Conservation (phyloP, 37 sponge, comb jelly and placozoan genomes). For the Geodia barretti region DNA sequence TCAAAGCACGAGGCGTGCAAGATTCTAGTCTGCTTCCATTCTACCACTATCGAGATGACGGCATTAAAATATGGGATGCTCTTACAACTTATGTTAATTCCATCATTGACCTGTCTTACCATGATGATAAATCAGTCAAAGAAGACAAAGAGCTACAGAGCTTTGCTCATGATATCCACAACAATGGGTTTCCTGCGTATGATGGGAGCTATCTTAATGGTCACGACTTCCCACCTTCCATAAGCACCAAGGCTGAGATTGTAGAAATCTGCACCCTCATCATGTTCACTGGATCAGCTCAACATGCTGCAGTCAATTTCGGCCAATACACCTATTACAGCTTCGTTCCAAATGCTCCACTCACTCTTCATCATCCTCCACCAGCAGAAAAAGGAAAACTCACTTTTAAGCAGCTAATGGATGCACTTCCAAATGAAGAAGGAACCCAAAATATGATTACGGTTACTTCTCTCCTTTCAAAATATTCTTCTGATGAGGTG, state of each 20-base stretch:
- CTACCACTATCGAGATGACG: slow-evolving; percentile 85
- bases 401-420: slow-evolving; percentile 31
- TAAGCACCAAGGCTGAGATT: slow-evolving; percentile 36
- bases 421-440: slow-evolving; percentile 40
- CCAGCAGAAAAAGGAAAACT: slow-evolving; percentile 56
- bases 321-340: slow-evolving; percentile 71
- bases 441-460: background rate
- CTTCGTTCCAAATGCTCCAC: slow-evolving; percentile 79
- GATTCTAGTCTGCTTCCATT: slow-evolving; percentile 48
- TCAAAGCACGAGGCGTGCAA: slow-evolving; percentile 61
- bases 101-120: slow-evolving; percentile 53
- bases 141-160: slow-evolving; percentile 51
- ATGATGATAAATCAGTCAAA: slow-evolving; percentile 46
- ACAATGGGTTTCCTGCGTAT: slow-evolving; percentile 32
- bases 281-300: slow-evolving; percentile 65
- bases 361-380: slow-evolving; percentile 38
- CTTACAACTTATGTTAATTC: slow-evolving; percentile 30
- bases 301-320: slow-evolving; percentile 76
- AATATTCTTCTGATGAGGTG: slow-evolving; percentile 51
- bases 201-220: slow-evolving; percentile 9
- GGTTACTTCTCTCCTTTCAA: slow-evolving; percentile 5
- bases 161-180: slow-evolving; percentile 38
- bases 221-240: slow-evolving; percentile 44
- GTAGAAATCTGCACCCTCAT: slow-evolving; percentile 56
- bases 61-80: slow-evolving; percentile 64